Evolutionary conservation across 2,888 invertebrate species (phyloP).

Genomic region (Eremobia ochroleuca): DNA sequence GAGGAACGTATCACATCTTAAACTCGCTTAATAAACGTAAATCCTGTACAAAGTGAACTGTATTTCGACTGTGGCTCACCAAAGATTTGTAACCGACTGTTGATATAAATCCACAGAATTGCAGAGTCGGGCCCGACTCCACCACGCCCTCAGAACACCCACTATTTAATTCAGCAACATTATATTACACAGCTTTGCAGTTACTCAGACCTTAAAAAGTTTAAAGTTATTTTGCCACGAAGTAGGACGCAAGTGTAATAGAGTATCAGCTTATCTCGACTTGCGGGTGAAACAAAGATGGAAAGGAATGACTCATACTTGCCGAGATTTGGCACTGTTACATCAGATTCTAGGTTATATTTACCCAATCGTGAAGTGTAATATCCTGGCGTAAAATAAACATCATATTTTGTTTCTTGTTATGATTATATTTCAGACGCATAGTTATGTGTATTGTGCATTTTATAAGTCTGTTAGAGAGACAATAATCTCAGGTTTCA

Average conservation of each 20-base stretch:
- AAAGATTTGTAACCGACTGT: conserved; percentile 84
- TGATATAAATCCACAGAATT: conserved; percentile 75
- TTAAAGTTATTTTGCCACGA: conserved; percentile 65
- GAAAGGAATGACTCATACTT: conserved; percentile 34
- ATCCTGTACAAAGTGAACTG: conserved; percentile 83
- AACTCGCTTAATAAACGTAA: conserved; percentile 84
- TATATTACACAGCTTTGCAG: conserved; percentile 64
- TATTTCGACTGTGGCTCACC: conserved; percentile 84
- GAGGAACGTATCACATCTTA: conserved; percentile 71
- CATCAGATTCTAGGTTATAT: not conserved
- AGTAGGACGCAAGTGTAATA: conserved; percentile 63
- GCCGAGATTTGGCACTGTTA: conserved; percentile 8
- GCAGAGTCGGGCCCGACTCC: conserved; percentile 65
- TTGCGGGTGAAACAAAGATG: conserved; percentile 37
- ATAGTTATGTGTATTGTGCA: not conserved
- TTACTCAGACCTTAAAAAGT: conserved; percentile 69
- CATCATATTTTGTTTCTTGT: not conserved
- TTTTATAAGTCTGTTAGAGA: not conserved
- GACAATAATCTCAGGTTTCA: not conserved
- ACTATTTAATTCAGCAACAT: conserved; percentile 62
- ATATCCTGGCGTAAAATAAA: not conserved
- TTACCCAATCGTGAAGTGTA: not conserved
- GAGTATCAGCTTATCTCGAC: conserved; percentile 61
- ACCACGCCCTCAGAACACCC: conserved; percentile 66
- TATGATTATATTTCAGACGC: not conserved